Percentiles rank a stretch among this genome's conserved stretches.
Conservation (phyloP, 1,140 invertebrate genomes). For the Bombus confusus region DNA sequence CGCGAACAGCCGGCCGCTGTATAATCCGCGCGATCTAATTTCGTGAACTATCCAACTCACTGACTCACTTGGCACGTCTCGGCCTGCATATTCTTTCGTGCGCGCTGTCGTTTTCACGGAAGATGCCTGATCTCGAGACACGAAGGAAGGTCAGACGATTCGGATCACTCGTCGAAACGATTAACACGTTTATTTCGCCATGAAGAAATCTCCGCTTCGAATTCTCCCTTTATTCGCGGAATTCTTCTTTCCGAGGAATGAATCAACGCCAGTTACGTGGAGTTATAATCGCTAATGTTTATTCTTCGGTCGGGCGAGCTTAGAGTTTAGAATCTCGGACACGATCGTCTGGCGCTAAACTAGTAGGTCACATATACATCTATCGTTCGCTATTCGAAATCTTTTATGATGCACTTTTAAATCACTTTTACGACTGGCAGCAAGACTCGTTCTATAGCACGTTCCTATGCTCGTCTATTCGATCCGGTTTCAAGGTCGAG, state of each 20-base stretch:
- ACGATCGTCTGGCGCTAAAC: neutral
- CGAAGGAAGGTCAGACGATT: conserved; percentile 38
- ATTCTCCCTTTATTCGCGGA: neutral
- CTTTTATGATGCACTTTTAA: conserved; percentile 42
- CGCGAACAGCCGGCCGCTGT: conserved; percentile 48
- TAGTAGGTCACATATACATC: conserved; percentile 21
- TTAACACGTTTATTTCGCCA: neutral
- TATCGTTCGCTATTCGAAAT: neutral
- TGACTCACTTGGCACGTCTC: conserved; percentile 69
- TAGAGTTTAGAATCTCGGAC: neutral
- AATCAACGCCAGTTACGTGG: too few relatives aligned
- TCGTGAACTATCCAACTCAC: conserved; percentile 65
- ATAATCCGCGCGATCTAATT: conserved; percentile 69
- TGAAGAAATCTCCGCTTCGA: too few relatives aligned
- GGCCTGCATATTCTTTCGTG: conserved; percentile 57
- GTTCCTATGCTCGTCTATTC: neutral
- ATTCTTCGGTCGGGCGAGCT: neutral
- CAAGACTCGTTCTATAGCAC: neutral
- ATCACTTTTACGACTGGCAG: conserved; percentile 45
- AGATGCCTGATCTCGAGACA: conserved; percentile 44
- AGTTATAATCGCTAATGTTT: neutral
- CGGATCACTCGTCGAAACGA: neutral
- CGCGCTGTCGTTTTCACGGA: conserved; percentile 42
- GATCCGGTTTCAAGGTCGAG: conserved; percentile 5
- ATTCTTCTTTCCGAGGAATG: too few relatives aligned